Base-by-base conservation (phyloP, 2,888 invertebrate genomes). In the Apomyelois bistriatella region DNA sequence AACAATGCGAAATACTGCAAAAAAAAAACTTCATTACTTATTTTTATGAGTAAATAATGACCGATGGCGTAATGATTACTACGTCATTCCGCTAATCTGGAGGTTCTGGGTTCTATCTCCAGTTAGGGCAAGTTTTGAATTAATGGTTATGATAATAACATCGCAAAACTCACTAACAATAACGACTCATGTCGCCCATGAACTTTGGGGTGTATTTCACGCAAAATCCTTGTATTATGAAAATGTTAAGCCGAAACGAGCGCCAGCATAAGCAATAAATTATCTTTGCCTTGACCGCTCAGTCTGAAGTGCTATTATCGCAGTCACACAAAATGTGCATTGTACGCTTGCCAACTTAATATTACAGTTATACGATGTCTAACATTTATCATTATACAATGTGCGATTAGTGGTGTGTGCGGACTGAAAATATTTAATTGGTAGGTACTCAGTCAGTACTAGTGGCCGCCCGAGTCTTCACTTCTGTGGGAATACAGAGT, bases 261-360 rank as follows among this genome's bases (percentile, higher is more conserved):
- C 40, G 13, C 7, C 2, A 6, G 8, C 10, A 36, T 7, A 7
- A 48, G 52, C 53, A 53, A 32, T 48, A 52, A 48, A 50, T 47
- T 13, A 15, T 22, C 48, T 40, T 53, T 53, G 35, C 41, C 37
- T 28, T 17, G 42, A 15, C 58, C 53, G 58, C 48, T 60, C 17
- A 65, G 59, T 55, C 60, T 12, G 46, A 22, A 48, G 32, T 42
- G 52, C 49, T 57, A 49, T 56, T 53, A 53, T 49, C 49, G 46
- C 36, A 50, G 41, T 30, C n/a, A 28, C 60, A 70, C 65, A 57
- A 65, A 66, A 55, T 60, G 22, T 58, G 66, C 67, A 62, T 64
- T 74, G 70, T 67, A 68, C 37, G 40, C 59, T 57, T 66, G 67
- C 65, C 67, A 70, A 71, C 51, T 58, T 41, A 55, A 17, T 51